A percentile compares a stretch with the other conserved stretches of the same genome.
Conservation (phyloP, 2,113 vertebrate genomes). For the Misgurnus mizolepis region DNA sequence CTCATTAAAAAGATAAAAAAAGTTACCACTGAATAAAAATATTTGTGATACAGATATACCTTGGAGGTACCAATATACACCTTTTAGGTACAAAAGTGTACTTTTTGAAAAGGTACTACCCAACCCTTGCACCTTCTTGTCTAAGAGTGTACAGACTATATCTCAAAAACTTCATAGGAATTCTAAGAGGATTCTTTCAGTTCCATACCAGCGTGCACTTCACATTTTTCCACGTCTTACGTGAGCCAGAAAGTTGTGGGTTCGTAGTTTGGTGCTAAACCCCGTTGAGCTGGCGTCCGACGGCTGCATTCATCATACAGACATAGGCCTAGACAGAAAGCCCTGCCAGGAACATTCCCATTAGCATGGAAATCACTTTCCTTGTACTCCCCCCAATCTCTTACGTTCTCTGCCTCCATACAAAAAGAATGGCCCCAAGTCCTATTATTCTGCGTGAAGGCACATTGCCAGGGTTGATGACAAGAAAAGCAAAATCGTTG, state of each 20-base stretch:
- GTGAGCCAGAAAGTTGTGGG: conserved; percentile 16
- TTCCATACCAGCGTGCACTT: conserved; percentile 8
- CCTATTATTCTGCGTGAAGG: conserved; percentile 74
- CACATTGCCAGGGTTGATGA: conserved; percentile 72
- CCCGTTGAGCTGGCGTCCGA: conserved; percentile 66
- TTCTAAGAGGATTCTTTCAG: background rate
- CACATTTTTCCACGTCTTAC: background rate
- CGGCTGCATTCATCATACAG: conserved; percentile 71
- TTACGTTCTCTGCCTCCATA: conserved; percentile 58
- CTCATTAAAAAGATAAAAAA: too few relatives aligned
- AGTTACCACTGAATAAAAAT: too few relatives aligned
- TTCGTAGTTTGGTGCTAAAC: conserved; percentile 23
- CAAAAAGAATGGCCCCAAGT: conserved; percentile 73
- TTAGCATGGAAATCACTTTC: conserved; percentile 79
- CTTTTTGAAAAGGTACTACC: too few relatives aligned
- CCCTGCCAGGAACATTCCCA: conserved; percentile 66
- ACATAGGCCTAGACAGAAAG: conserved; percentile 38
- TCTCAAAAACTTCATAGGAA: background rate
- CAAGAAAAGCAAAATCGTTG: conserved; percentile 59
- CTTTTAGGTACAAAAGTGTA: too few relatives aligned
- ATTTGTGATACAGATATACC: too few relatives aligned
- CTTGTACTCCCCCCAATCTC: conserved; percentile 50
- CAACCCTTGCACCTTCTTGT: too few relatives aligned
- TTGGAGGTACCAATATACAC: too few relatives aligned
- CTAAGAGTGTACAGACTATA: too few relatives aligned